Evolutionary conservation across 2,797 vertebrate species (phyloP).

Genomic region (Lepilemur ruficaudatus): DNA sequence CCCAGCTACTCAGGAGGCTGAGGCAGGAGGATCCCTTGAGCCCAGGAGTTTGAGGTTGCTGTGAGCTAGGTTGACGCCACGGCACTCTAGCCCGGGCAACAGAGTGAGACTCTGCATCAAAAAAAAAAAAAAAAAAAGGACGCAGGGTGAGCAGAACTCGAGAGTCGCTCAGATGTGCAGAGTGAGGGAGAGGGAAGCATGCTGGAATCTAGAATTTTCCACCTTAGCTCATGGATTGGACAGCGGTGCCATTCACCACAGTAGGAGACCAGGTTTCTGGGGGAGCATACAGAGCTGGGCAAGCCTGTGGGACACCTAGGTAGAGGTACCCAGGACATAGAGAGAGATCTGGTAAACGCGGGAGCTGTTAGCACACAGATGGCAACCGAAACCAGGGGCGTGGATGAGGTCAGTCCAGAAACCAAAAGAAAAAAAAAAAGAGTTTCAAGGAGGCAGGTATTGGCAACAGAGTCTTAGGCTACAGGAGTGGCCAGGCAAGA

Average conservation of each 20-base stretch:
- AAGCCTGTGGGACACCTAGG: background rate
- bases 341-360: background rate
- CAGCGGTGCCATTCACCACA: background rate
- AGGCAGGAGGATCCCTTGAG: too few relatives aligned
- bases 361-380: background rate
- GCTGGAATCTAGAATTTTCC: background rate
- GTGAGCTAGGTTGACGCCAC: too few relatives aligned
- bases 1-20: too few relatives aligned
- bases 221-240: background rate
- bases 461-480: background rate
- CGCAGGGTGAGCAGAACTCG: background rate
- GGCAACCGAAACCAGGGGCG: slow-evolving; percentile 11
- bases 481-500: background rate
- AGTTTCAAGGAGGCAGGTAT: background rate
- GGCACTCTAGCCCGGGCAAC: too few relatives aligned
- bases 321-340: background rate
- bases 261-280: background rate
- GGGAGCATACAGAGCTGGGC: background rate
- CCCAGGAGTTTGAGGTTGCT: too few relatives aligned
- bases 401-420: slow-evolving; percentile 45
- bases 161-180: background rate
- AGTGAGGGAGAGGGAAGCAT: background rate
- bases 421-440: slow-evolving; percentile 1
- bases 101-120: too few relatives aligned
- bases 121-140: background rate